A percentile compares a stretch with the other conserved stretches of the same genome.
phyloP scores from a whole-genome alignment of 2,888 invertebrate genomes.

The Amiota minor region DNA sequence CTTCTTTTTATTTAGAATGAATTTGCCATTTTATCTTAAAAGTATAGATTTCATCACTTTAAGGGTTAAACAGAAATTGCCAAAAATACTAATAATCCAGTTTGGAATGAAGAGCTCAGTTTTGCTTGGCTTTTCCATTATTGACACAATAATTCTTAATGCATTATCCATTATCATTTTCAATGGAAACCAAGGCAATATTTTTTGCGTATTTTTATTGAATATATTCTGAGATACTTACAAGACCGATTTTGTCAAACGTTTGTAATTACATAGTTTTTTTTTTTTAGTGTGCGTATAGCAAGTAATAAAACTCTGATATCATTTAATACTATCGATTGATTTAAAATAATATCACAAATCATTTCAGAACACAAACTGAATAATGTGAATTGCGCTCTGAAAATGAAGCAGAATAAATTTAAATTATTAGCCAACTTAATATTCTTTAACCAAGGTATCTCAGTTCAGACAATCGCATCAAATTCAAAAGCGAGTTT shows the following conservation, averaged over 20 bases:
- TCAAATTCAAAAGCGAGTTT: constrained; percentile 64
- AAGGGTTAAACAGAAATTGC: constrained; percentile 80
- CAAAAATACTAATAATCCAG: constrained; percentile 78
- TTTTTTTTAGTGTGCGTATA: constrained; percentile 62
- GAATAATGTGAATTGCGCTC: constrained; percentile 56
- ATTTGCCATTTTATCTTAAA: constrained; percentile 48
- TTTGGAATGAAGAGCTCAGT: constrained; percentile 84
- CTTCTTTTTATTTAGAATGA: not conserved
- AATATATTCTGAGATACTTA: constrained; percentile 79
- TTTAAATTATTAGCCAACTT: constrained; percentile 37
- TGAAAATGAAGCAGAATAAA: constrained; percentile 51
- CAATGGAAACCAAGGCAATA: constrained; percentile 75
- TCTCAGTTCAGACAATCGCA: constrained; percentile 65
- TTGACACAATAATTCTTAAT: constrained; percentile 83
- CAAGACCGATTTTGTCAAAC: constrained; percentile 59
- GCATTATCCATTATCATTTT: constrained; percentile 75
- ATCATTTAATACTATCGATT: too few relatives aligned
- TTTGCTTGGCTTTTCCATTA: constrained; percentile 89
- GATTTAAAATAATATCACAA: not conserved
- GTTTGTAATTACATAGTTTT: constrained; percentile 67
- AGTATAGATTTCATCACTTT: constrained; percentile 63
- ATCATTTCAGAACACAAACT: constrained; percentile 56
- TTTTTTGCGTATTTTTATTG: constrained; percentile 82
- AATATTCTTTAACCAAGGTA: constrained; percentile 60
- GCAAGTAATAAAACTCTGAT: constrained; percentile 60